These are phyloP conservation scores for Trachelus iudaicus DNA, from an alignment of 2,888 invertebrate genomes.

Conservation along the genomic window DNA sequence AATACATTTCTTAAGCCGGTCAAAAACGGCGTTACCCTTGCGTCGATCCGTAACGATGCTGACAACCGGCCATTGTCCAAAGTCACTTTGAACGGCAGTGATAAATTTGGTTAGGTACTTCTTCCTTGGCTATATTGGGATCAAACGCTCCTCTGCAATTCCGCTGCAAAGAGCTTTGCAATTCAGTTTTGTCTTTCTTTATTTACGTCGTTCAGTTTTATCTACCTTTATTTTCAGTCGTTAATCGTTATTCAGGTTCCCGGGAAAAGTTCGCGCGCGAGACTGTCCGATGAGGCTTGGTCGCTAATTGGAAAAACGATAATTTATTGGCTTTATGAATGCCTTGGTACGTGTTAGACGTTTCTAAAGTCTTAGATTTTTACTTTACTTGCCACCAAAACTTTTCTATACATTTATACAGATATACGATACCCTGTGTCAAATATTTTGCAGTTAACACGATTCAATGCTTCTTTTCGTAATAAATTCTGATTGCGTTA, in stretches of 20 bases:
- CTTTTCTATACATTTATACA: neutral
- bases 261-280: conserved; percentile 10
- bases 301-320: conserved; percentile 14
- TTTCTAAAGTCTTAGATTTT: neutral
- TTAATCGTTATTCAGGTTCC: conserved; percentile 16
- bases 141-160: conserved; percentile 13
- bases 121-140: conserved; percentile 18
- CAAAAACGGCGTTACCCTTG: conserved; percentile 1
- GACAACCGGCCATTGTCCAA: neutral
- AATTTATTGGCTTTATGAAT: neutral
- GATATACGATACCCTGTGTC: neutral
- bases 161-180: neutral
- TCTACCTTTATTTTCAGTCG: conserved; percentile 3
- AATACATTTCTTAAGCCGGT: neutral
- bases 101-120: neutral
- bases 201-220: conserved; percentile 1
- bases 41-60: neutral
- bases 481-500: neutral
- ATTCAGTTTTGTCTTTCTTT: neutral
- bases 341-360: neutral
- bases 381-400: neutral
- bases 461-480: neutral
- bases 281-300: conserved; percentile 10
- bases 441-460: neutral
- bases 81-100: conserved; percentile 1